phyloP scores from a whole-genome alignment of 2,888 invertebrate genomes.

The Byasa hedistus region DNA sequence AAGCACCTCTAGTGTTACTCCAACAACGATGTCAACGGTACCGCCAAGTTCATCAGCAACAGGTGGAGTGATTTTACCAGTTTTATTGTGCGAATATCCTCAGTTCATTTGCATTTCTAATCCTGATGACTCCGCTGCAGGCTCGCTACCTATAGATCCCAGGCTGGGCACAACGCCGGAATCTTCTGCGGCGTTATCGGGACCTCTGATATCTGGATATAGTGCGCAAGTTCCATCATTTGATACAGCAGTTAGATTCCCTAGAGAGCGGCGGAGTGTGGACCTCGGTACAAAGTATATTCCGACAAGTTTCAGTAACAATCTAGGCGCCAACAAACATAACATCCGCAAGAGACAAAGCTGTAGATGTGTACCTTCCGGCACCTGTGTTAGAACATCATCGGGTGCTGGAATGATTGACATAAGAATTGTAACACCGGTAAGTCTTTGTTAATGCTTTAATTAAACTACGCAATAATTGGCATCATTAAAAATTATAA shows the following conservation, averaged over 20 bases:
- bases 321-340: constrained; percentile 39
- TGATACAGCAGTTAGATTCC: constrained; percentile 64
- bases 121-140: constrained; percentile 66
- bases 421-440: constrained; percentile 81
- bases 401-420: constrained; percentile 81
- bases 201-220: constrained; percentile 56
- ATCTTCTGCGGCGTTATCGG: constrained; percentile 53
- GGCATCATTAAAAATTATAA: background rate
- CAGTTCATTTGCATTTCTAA: constrained; percentile 70
- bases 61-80: constrained; percentile 60
- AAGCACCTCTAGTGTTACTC: constrained; percentile 32
- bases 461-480: background rate
- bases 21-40: constrained; percentile 27
- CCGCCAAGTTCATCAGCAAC: constrained; percentile 35
- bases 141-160: constrained; percentile 70
- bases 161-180: constrained; percentile 68
- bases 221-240: constrained; percentile 55
- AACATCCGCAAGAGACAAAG: constrained; percentile 63
- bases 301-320: constrained; percentile 20
- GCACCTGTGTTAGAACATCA: constrained; percentile 57
- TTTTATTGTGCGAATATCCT: constrained; percentile 67
- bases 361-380: constrained; percentile 63
- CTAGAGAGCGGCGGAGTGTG: constrained; percentile 58
- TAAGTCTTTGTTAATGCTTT: constrained; percentile 48
- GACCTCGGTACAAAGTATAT: constrained; percentile 27